phyloP scores from a whole-genome alignment of 2,113 vertebrate genomes.

The Muscicapa adusta region DNA sequence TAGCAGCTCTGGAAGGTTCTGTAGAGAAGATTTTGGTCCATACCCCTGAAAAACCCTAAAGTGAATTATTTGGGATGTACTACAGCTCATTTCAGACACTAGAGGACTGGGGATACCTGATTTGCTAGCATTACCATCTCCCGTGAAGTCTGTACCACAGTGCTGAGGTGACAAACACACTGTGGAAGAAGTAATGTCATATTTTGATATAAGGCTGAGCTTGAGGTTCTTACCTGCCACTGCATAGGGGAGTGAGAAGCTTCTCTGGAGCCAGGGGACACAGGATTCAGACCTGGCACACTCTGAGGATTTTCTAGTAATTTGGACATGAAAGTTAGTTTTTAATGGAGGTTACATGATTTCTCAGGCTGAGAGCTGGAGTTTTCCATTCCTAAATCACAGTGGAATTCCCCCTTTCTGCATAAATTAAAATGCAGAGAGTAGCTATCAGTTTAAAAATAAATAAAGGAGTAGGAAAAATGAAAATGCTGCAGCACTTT shows the following conservation, averaged over 20 bases:
- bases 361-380: neutral
- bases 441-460: neutral
- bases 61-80: neutral
- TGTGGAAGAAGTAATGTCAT: neutral
- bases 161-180: neutral
- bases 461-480: neutral
- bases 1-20: neutral
- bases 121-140: neutral
- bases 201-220: neutral
- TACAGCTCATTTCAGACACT: neutral
- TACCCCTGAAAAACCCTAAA: neutral
- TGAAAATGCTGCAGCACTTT: neutral
- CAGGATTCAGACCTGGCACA: neutral
- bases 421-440: neutral
- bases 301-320: neutral
- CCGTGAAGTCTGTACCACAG: too few species aligned
- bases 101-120: neutral
- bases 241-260: fast-evolving
- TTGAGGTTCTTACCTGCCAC: neutral
- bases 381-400: neutral
- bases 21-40: neutral
- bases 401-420: neutral
- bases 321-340: neutral
- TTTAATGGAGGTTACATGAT: neutral
- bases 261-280: neutral